These are phyloP conservation scores for Gambusia affinis DNA, from an alignment of 2,113 vertebrate genomes.

Conservation along the genomic window DNA sequence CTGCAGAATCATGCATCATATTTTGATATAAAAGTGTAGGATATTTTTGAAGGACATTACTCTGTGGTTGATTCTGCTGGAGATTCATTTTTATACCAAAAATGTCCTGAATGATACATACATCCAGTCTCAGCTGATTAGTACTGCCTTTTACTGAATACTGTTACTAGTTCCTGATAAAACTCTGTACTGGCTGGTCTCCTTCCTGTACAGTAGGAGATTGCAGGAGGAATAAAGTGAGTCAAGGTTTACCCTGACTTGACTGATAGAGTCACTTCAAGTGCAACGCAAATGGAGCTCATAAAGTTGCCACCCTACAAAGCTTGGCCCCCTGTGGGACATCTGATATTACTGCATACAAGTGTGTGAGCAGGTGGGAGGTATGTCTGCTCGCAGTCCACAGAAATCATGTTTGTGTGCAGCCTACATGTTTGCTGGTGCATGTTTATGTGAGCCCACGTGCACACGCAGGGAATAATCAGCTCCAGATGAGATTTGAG, in stretches of 20 bases:
- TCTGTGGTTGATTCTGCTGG: background rate
- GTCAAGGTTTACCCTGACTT: slow-evolving; percentile 28
- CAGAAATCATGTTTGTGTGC: slow-evolving; percentile 49
- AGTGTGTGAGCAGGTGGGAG: slow-evolving; percentile 55
- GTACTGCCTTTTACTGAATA: background rate
- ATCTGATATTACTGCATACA: slow-evolving; percentile 42
- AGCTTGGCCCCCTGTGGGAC: slow-evolving; percentile 31
- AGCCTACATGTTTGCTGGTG: slow-evolving; percentile 45
- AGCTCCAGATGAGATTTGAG: slow-evolving; percentile 81
- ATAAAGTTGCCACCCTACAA: slow-evolving; percentile 64
- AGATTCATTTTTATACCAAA: background rate
- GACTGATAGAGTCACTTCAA: slow-evolving; percentile 40
- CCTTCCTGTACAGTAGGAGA: background rate
- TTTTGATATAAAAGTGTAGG: background rate
- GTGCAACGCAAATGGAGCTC: slow-evolving; percentile 42
- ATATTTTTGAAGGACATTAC: background rate
- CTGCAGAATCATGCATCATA: background rate
- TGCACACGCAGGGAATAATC: slow-evolving; percentile 74
- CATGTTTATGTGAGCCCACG: slow-evolving; percentile 48
- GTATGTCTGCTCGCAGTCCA: slow-evolving; percentile 30
- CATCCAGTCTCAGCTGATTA: background rate
- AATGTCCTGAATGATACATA: background rate
- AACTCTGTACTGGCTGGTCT: background rate
- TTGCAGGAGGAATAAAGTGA: slow-evolving; percentile 24
- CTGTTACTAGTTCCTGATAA: slow-evolving; percentile 2